Conservation (phyloP, 2,113 vertebrate genomes). For the Telmatochromis sp. region DNA sequence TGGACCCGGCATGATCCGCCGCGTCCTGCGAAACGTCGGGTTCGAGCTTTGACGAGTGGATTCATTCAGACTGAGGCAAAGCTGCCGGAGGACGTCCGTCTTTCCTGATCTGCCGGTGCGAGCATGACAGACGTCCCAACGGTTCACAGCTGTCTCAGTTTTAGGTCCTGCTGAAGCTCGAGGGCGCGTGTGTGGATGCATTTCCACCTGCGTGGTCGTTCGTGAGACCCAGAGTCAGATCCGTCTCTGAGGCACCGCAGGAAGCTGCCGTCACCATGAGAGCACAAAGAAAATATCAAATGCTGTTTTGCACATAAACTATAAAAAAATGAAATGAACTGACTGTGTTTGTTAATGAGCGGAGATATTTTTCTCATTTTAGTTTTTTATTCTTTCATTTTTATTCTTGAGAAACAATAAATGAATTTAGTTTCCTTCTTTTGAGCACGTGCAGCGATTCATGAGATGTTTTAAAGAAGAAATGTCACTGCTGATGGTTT, state of each 20-base stretch:
- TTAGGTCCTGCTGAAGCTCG: neutral
- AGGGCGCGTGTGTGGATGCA: neutral
- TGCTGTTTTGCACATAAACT: neutral
- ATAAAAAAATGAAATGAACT: neutral
- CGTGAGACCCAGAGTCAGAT: neutral
- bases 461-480: neutral
- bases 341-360: neutral
- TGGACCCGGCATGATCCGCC: neutral
- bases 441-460: neutral
- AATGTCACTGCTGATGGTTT: neutral
- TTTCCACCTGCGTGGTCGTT: neutral
- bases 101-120: neutral
- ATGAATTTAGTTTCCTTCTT: neutral
- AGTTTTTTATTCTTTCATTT: neutral
- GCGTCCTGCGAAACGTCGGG: accelerated
- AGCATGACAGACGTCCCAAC: neutral
- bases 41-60: neutral
- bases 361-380: neutral
- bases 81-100: neutral
- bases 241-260: neutral
- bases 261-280: neutral
- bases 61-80: neutral
- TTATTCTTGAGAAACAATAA: neutral
- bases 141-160: neutral
- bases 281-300: neutral